Conservation (phyloP, 1,140 invertebrate genomes). For the Bradynema listronoti region DNA sequence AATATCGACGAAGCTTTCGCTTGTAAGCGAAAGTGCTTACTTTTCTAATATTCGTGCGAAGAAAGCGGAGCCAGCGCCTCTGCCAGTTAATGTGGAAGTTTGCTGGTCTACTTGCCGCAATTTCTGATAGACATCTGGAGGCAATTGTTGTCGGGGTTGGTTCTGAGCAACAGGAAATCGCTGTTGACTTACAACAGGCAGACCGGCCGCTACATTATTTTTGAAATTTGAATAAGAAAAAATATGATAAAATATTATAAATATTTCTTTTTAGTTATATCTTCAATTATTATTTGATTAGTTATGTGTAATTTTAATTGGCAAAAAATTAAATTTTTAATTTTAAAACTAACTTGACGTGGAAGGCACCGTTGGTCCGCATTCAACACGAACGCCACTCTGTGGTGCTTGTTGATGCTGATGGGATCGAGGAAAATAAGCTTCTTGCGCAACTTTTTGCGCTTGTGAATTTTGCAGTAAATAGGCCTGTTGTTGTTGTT, state of each 20-base stretch:
- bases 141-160: no score
- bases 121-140: slow-evolving; percentile 23
- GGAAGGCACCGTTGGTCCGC: background rate
- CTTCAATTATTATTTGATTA: background rate
- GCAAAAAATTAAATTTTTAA: background rate
- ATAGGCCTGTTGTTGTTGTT: background rate
- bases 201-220: background rate
- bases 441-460: background rate
- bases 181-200: background rate
- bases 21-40: slow-evolving; percentile 3
- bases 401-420: background rate
- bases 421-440: background rate
- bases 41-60: slow-evolving; percentile 32
- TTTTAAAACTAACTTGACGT: background rate
- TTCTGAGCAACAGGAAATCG: background rate
- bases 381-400: background rate
- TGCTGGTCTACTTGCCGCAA: slow-evolving; percentile 40
- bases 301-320: background rate
- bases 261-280: background rate
- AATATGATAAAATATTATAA: background rate
- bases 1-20: background rate
- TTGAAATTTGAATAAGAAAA: background rate
- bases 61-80: slow-evolving; percentile 32
- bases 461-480: background rate
- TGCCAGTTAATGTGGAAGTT: slow-evolving; percentile 26